These are phyloP conservation scores for Cebus imitator DNA, from an alignment of 2,113 vertebrate genomes.

Conservation along the genomic window DNA sequence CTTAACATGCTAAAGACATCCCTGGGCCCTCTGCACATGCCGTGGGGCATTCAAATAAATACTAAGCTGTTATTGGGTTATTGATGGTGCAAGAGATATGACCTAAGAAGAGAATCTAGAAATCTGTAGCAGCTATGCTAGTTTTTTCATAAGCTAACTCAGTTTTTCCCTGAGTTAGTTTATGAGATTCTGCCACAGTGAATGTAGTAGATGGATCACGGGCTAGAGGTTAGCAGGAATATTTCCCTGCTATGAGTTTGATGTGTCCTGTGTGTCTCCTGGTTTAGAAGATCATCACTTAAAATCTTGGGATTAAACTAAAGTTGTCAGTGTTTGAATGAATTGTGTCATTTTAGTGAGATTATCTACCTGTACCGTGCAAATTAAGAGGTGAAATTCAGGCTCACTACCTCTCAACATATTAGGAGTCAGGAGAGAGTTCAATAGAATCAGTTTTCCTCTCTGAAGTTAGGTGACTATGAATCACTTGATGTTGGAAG, in stretches of 20 bases:
- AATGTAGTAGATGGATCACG: neutral
- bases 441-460: neutral
- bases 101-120: too few relatives aligned
- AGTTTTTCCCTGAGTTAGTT: too few relatives aligned
- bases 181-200: neutral
- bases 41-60: neutral
- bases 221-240: neutral
- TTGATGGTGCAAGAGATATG: neutral
- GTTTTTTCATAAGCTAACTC: neutral
- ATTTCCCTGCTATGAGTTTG: neutral
- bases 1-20: neutral
- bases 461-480: neutral
- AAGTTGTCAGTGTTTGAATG: neutral
- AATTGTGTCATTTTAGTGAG: neutral
- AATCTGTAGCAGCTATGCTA: accelerated
- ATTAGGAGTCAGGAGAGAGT: neutral
- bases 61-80: neutral
- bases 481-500: neutral
- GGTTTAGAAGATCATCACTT: neutral
- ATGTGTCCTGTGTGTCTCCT: neutral
- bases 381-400: neutral
- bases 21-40: neutral
- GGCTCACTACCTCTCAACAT: neutral
- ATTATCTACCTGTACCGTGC: too few relatives aligned
- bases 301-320: neutral